Evolutionary conservation across 2,113 vertebrate species (phyloP), one percentile per base, ranked within the genome.

Genomic region (Prinia subflava): DNA sequence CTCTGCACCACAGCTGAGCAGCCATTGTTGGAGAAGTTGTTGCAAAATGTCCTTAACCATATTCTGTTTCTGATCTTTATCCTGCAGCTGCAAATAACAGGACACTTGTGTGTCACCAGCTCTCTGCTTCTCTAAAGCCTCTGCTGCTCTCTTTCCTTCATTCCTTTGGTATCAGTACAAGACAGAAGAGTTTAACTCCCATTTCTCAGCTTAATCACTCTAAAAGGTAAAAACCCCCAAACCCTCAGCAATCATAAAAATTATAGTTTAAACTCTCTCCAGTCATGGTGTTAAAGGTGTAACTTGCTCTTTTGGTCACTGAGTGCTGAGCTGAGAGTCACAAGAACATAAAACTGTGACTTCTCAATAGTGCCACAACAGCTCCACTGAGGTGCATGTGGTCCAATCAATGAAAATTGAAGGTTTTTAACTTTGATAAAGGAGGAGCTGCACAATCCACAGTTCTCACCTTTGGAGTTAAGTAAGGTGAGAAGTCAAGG

Each of bases 341-440:
- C 30, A 56, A 52, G 8, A 83, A 52, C 56, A 35, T 25, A n/a
- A 75, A 88, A 52, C 24, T 70, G 9, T 39, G 44, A 69, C 23
- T 80, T 37, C n/a, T 69, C 24, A 53, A 21, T 27, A 55, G 46
- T 69, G n/a, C 31, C 46, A 44, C 4, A 3, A 21, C 2, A 68
- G n/a, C 46, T 83, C 35, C 7, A 64, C 12, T 47, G 39, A 76
- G 41, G 69, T 31, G 17, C 42, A 21, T 1, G 14, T 39, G 27
- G 25, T 55, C 62, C 21, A n/a, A 42, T 25, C 22, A 77, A 24
- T 0, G 1, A 53, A 63, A 68, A 73, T 17, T 1, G 3, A 59
- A 4, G 4, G 6, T 8, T 42, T 94, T 49, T 23, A 65, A 4
- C 22, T 62, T 41, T n/a, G 49, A 69, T 62, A 60, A 57, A 83